phyloP scores from a whole-genome alignment of 2,888 invertebrate genomes.

The Rhodophaea formosa region DNA sequence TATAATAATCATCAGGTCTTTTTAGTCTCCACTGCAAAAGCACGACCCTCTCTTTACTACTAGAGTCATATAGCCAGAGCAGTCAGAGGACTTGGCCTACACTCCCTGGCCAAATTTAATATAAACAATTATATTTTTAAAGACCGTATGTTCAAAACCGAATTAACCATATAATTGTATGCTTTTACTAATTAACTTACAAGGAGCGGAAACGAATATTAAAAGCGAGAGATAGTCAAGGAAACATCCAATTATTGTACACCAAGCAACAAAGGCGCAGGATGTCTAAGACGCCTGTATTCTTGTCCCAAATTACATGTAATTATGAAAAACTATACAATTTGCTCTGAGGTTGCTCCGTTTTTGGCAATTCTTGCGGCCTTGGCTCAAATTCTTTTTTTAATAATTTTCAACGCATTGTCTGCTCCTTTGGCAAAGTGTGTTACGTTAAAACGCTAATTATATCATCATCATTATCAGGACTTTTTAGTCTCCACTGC shows the following conservation, averaged over 20 bases:
- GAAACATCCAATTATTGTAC: background rate
- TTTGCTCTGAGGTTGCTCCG: slow-evolving; percentile 25
- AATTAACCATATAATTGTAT: too few relatives aligned
- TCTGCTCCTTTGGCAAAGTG: background rate
- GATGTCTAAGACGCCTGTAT: background rate
- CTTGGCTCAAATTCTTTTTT: slow-evolving; percentile 38
- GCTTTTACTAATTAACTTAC: too few relatives aligned
- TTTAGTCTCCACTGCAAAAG: too few relatives aligned
- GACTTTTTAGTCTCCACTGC: too few relatives aligned
- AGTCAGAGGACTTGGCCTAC: too few relatives aligned
- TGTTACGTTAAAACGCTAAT: background rate
- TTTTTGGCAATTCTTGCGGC: slow-evolving; percentile 34
- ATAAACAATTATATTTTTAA: too few relatives aligned
- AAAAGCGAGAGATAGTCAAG: background rate
- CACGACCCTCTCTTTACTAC: too few relatives aligned
- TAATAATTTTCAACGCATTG: slow-evolving; percentile 24
- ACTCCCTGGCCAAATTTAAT: too few relatives aligned
- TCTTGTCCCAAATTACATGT: background rate
- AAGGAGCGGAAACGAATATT: background rate
- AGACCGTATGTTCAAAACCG: too few relatives aligned
- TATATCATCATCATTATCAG: too few relatives aligned
- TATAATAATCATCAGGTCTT: too few relatives aligned
- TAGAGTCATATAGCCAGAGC: too few relatives aligned
- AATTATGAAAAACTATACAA: slow-evolving; percentile 9
- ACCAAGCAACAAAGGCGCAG: background rate